Evolutionary conservation across 2,797 vertebrate species (phyloP).

Genomic region (Bothrops alternatus): DNA sequence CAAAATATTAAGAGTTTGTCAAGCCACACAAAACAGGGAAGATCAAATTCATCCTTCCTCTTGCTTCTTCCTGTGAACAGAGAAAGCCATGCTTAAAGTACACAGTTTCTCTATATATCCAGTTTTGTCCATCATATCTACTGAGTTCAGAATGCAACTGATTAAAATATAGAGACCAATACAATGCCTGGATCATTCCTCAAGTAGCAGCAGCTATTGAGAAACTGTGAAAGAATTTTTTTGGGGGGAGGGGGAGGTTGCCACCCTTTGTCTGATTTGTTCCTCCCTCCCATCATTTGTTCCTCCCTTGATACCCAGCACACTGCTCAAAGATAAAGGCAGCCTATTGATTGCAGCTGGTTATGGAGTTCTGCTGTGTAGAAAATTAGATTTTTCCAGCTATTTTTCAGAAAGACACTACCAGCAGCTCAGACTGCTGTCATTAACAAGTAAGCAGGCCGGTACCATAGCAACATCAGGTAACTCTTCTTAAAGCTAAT

Average conservation of each 20-base stretch:
- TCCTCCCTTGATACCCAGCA: neutral
- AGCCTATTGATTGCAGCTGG: neutral
- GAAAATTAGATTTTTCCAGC: neutral
- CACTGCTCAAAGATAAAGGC: neutral
- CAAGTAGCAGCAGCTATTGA: neutral
- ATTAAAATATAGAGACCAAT: neutral
- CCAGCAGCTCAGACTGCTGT: neutral
- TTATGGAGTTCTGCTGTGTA: neutral
- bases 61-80: neutral
- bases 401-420: neutral
- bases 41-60: neutral
- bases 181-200: no score
- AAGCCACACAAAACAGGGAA: neutral
- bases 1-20: neutral
- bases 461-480: neutral
- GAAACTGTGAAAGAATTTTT: neutral
- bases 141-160: neutral
- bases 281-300: neutral
- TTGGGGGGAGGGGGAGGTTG: accelerated
- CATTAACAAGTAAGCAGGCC: neutral
- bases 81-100: neutral
- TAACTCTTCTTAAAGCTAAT: neutral
- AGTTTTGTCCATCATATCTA: neutral
- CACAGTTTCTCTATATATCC: neutral
- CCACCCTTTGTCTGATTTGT: neutral